These are phyloP conservation scores for Pseudomyrmex pallidus DNA, from an alignment of 1,140 invertebrate species.

Conservation along the genomic window DNA sequence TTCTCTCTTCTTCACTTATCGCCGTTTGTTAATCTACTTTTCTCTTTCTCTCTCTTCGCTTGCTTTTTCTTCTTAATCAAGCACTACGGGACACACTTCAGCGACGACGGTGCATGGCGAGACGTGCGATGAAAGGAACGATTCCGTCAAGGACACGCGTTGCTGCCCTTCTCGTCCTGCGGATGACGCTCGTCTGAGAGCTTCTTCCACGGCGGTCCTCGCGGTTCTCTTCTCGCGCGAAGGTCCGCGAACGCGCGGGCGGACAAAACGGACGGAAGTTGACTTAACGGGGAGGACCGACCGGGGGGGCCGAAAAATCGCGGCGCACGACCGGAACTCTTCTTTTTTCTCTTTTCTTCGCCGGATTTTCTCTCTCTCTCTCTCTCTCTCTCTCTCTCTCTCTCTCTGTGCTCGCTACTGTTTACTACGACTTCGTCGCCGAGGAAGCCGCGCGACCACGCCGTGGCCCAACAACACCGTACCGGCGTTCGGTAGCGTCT, in stretches of 20 bases:
- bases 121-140: conserved; percentile 33
- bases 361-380: neutral
- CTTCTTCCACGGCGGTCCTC: conserved; percentile 16
- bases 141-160: conserved; percentile 36
- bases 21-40: neutral
- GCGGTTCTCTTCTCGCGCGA: neutral
- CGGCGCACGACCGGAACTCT: conserved; percentile 31
- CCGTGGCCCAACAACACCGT: conserved; percentile 77
- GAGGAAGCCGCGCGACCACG: conserved; percentile 57
- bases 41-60: neutral
- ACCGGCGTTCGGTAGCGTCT: conserved; percentile 84
- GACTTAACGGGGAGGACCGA: conserved; percentile 30
- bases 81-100: conserved; percentile 46
- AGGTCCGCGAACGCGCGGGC: conserved; percentile 34
- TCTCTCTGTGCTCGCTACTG: conserved; percentile 22
- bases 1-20: neutral
- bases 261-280: conserved; percentile 40
- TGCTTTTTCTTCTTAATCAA: conserved; percentile 14
- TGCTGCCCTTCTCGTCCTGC: conserved; percentile 26
- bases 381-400: conserved; percentile 17
- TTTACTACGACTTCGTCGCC: conserved; percentile 31
- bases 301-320: conserved; percentile 29
- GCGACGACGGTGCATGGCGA: conserved; percentile 44
- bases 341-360: too few species aligned
- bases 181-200: conserved; percentile 29